Evolutionary conservation across 2,113 vertebrate genomes (phyloP).

Genomic region (Plotosus lineatus): DNA sequence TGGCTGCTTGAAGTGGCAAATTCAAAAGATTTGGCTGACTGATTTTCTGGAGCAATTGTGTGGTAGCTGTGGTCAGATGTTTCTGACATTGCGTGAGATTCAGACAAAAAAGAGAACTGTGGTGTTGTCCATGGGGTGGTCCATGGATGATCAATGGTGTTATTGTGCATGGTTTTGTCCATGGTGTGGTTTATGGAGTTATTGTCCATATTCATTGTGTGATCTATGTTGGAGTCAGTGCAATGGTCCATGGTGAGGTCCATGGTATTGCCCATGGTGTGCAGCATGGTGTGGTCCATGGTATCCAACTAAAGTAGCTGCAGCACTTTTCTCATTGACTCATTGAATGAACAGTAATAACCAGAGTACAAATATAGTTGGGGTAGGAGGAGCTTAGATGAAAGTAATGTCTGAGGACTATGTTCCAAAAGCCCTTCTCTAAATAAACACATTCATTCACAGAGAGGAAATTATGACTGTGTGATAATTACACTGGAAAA

Average conservation of each 20-base stretch:
- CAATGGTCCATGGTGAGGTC: too few species aligned
- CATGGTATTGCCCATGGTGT: too few species aligned
- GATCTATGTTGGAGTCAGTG: too few species aligned
- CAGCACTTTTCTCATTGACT: conserved; percentile 12
- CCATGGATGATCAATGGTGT: too few species aligned
- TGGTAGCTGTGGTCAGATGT: background rate
- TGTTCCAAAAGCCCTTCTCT: conserved; percentile 3
- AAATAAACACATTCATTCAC: conserved; percentile 31
- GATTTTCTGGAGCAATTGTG: background rate
- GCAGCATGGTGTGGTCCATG: conserved; percentile 10
- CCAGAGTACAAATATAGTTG: background rate
- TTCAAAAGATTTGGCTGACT: background rate
- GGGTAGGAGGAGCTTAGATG: background rate
- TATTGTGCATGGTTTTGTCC: conserved; percentile 15
- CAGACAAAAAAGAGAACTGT: conserved; percentile 13
- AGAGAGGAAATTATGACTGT: conserved; percentile 26
- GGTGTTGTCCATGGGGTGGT: conserved; percentile 9
- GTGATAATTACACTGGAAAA: conserved; percentile 32
- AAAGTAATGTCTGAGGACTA: conserved; percentile 13
- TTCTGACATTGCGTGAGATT: conserved; percentile 10
- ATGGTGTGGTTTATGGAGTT: too few species aligned
- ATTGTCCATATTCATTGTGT: too few species aligned
- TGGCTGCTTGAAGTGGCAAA: background rate
- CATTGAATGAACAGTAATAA: conserved; percentile 19
- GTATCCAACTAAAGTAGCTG: background rate